Conservation (phyloP, 2,888 invertebrate species). For the Eilema caniola region DNA sequence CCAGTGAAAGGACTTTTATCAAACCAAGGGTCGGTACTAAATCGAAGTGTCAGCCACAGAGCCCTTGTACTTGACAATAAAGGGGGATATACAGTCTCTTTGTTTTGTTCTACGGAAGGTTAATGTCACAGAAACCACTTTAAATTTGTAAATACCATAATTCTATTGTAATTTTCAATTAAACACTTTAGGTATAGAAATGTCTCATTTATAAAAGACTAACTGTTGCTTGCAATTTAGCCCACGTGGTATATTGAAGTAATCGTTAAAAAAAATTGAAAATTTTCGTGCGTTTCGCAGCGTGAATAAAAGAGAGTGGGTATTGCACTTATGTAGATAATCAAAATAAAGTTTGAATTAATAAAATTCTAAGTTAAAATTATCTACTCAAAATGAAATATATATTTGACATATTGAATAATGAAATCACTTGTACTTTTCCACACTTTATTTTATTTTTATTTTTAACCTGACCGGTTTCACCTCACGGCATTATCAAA, state of each 20-base stretch:
- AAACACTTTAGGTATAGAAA: no score
- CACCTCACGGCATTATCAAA: no score
- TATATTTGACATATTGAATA: no score
- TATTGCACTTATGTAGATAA: no score
- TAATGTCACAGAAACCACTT: slow-evolving; percentile 26
- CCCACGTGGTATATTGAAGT: not conserved
- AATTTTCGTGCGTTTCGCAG: no score
- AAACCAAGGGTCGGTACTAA: slow-evolving; percentile 80
- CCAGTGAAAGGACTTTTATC: slow-evolving; percentile 77
- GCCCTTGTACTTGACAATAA: slow-evolving; percentile 78
- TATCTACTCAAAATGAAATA: not conserved
- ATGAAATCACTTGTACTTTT: no score
- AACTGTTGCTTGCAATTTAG: not conserved
- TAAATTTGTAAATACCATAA: not conserved
- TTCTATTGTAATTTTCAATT: not conserved
- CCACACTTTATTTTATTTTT: no score
- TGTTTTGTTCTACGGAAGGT: slow-evolving; percentile 63
- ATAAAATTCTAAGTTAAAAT: not conserved
- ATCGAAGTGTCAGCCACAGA: slow-evolving; percentile 82
- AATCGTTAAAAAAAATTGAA: no score
- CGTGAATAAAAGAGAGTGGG: not conserved
- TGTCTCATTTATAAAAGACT: not conserved
- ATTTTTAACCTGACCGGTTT: no score
- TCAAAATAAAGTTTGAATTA: not conserved
- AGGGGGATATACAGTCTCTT: slow-evolving; percentile 74